Percentiles rank a stretch among this genome's conserved stretches.
These are phyloP conservation scores for Orientallactaga bullata DNA, from an alignment of 2,113 vertebrate genomes.

Conservation along the genomic window DNA sequence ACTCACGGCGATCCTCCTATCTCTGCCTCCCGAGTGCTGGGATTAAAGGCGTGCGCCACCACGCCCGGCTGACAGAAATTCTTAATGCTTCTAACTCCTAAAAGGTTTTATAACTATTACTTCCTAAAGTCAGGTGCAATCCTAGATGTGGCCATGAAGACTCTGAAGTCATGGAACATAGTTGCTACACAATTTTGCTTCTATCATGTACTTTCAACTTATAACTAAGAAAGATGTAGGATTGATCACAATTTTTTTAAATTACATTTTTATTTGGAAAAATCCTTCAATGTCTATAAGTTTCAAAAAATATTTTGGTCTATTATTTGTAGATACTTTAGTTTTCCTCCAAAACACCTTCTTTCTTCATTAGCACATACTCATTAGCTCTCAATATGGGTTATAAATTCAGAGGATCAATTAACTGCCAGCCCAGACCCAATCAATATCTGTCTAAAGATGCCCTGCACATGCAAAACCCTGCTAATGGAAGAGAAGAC, in stretches of 20 bases:
- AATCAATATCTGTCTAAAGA: not conserved
- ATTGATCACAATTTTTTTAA: constrained; percentile 39
- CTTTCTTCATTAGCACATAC: not conserved
- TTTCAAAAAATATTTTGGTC: not conserved
- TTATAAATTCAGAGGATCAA: not conserved
- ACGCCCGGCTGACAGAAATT: not conserved
- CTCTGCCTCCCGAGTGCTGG: too few species aligned
- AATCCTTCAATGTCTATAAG: not conserved
- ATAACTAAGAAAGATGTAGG: not conserved
- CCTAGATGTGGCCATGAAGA: not conserved
- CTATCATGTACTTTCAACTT: not conserved
- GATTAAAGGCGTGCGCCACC: too few species aligned
- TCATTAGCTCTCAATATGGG: not conserved
- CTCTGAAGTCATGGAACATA: not conserved
- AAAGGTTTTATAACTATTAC: not conserved
- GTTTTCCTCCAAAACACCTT: not conserved
- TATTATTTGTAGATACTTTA: not conserved
- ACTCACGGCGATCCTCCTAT: too few species aligned
- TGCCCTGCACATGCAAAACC: not conserved
- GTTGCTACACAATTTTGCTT: not conserved
- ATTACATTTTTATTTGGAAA: not conserved
- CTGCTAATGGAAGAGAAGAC: not conserved
- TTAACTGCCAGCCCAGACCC: not conserved
- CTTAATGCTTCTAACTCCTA: not conserved
- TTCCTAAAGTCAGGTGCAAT: not conserved